These are phyloP conservation scores for Coelopa frigida DNA, from an alignment of 1,140 invertebrate species.

Conservation along the genomic window DNA sequence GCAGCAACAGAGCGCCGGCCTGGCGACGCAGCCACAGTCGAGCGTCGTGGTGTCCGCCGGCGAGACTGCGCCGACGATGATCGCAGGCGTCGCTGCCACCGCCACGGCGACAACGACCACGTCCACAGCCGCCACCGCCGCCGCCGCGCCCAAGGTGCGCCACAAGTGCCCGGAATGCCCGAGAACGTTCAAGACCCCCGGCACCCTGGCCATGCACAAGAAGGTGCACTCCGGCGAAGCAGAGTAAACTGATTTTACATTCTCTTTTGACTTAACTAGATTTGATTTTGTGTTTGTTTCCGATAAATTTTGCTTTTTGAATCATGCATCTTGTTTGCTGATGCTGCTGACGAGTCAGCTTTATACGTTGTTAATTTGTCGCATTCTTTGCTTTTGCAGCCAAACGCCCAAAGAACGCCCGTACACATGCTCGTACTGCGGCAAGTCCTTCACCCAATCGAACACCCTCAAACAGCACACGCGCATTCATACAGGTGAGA, in stretches of 20 bases:
- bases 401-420: constrained; percentile 44
- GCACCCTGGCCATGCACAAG: constrained; percentile 41
- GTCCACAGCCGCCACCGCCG: constrained; percentile 19
- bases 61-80: constrained; percentile 22
- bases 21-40: constrained; percentile 8
- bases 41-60: constrained; percentile 35
- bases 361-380: not conserved
- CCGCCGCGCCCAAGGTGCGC: constrained; percentile 29
- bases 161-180: constrained; percentile 42
- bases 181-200: constrained; percentile 41
- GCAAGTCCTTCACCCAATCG: constrained; percentile 59
- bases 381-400: constrained; percentile 17
- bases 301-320: not conserved
- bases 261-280: constrained; percentile 1
- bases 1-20: constrained; percentile 33
- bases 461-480: constrained; percentile 46
- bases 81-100: constrained; percentile 5
- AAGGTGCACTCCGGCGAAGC: constrained; percentile 44
- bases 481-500: constrained; percentile 46
- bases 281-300: constrained; percentile 3
- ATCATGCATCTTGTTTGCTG: not conserved
- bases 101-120: not conserved
- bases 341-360: not conserved
- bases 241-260: constrained; percentile 34
- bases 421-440: constrained; percentile 63